Percentiles rank a stretch among this genome's conserved stretches.
Evolutionary conservation across 1,140 invertebrate species (phyloP).

Genomic region (Dendroctonus ponderosae): DNA sequence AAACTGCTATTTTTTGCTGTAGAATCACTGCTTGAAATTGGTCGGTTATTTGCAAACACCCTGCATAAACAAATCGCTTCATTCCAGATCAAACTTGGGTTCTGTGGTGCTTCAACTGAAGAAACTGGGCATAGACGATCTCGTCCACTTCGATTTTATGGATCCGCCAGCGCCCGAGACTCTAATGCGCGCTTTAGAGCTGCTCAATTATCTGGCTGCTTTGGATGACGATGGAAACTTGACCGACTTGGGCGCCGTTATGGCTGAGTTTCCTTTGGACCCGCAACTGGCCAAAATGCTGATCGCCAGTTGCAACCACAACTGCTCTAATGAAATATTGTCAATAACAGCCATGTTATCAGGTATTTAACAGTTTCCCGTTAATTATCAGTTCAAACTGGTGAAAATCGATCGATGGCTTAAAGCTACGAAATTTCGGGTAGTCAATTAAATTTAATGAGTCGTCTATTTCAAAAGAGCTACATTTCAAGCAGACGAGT

Average conservation of each 20-base stretch:
- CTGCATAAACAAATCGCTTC: background rate
- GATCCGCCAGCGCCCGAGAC: slow-evolving; percentile 99
- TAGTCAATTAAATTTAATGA: too few relatives aligned
- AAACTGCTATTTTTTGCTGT: too few relatives aligned
- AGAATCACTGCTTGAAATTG: too few relatives aligned
- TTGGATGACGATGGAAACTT: slow-evolving; percentile 96
- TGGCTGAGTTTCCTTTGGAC: slow-evolving; percentile 99
- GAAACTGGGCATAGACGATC: slow-evolving; percentile 98
- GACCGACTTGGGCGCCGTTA: slow-evolving; percentile 94
- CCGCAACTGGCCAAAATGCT: slow-evolving; percentile 99
- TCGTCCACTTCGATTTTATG: slow-evolving; percentile 99
- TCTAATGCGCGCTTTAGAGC: slow-evolving; percentile 96
- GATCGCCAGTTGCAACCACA: slow-evolving; percentile 94
- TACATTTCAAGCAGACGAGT: too few relatives aligned
- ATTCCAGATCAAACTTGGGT: slow-evolving; percentile 79
- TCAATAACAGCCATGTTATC: slow-evolving; percentile 99
- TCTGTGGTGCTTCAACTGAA: slow-evolving; percentile 97
- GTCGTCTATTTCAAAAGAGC: too few relatives aligned
- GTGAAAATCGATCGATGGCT: too few relatives aligned
- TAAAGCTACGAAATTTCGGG: too few relatives aligned
- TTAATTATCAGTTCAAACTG: too few relatives aligned
- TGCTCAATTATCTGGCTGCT: slow-evolving; percentile 95
- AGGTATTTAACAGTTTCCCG: slow-evolving; percentile 63
- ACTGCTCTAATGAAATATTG: slow-evolving; percentile 99
- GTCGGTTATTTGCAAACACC: too few relatives aligned